Conservation (phyloP, 2,888 invertebrate genomes). For the Andrena dorsata region DNA sequence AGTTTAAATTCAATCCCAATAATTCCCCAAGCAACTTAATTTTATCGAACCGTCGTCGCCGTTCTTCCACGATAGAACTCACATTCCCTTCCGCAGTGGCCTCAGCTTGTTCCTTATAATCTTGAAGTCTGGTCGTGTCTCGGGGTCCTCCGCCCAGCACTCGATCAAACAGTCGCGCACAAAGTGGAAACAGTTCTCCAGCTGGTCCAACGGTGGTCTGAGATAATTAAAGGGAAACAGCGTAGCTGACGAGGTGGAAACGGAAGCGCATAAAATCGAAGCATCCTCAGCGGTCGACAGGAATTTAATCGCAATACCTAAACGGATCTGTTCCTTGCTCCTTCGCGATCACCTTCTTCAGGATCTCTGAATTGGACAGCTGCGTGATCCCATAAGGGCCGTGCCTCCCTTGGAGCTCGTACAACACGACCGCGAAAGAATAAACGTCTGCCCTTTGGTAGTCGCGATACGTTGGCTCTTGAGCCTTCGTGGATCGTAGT, state of each 20-base stretch:
- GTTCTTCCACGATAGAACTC: conserved; percentile 80
- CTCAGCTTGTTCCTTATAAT: conserved; percentile 91
- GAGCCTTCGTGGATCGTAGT: conserved; percentile 82
- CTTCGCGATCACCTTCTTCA: conserved; percentile 87
- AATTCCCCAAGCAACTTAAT: no score
- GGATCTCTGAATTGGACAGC: conserved; percentile 89
- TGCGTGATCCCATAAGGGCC: conserved; percentile 93
- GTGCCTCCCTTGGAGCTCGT: conserved; percentile 94
- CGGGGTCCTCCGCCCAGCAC: conserved; percentile 94
- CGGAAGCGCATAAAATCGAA: conserved; percentile 31
- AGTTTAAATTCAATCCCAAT: no score
- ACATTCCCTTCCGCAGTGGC: conserved; percentile 95
- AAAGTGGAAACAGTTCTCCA: conserved; percentile 94
- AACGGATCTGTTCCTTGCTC: conserved; percentile 85
- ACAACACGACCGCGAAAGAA: conserved; percentile 94
- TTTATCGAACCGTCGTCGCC: no score
- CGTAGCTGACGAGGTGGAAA: conserved; percentile 41
- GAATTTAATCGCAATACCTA: conserved; percentile 85
- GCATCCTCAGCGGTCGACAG: conserved; percentile 4
- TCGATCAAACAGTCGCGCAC: conserved; percentile 94
- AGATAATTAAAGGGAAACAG: conserved; percentile 63
- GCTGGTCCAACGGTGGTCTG: conserved; percentile 92
- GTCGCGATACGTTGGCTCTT: conserved; percentile 81
- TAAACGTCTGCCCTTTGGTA: conserved; percentile 93
- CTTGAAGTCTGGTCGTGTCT: conserved; percentile 94